Conservation (phyloP, 2,113 vertebrate species). For the Muntiacus muntjak region DNA sequence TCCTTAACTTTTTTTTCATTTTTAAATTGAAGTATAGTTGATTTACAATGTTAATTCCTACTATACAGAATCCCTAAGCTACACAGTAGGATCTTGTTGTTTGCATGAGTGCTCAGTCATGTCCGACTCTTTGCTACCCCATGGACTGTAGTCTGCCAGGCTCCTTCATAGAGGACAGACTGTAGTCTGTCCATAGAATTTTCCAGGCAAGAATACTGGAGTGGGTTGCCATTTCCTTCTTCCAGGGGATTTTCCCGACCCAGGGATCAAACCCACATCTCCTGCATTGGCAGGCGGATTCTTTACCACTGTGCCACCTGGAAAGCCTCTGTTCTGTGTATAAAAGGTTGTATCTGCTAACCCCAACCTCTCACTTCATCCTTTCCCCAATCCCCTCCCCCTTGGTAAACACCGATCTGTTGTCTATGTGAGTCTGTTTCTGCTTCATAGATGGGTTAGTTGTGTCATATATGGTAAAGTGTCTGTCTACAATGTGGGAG, state of each 20-base stretch:
- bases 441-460: background rate
- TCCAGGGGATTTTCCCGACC: background rate
- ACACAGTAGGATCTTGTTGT: background rate
- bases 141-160: background rate
- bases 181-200: background rate
- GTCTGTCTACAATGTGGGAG: too few species aligned
- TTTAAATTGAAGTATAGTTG: background rate
- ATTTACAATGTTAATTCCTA: background rate
- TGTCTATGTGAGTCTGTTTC: background rate
- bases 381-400: background rate
- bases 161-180: background rate
- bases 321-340: background rate
- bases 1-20: background rate
- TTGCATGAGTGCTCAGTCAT: background rate
- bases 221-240: background rate
- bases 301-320: background rate
- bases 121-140: background rate
- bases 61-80: background rate
- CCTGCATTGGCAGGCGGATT: background rate
- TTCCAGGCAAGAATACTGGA: background rate
- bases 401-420: background rate
- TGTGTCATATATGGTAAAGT: background rate
- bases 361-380: background rate
- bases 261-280: background rate
- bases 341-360: background rate